Base-by-base conservation (phyloP, 2,113 vertebrate species). In the Picathartes gymnocephalus region DNA sequence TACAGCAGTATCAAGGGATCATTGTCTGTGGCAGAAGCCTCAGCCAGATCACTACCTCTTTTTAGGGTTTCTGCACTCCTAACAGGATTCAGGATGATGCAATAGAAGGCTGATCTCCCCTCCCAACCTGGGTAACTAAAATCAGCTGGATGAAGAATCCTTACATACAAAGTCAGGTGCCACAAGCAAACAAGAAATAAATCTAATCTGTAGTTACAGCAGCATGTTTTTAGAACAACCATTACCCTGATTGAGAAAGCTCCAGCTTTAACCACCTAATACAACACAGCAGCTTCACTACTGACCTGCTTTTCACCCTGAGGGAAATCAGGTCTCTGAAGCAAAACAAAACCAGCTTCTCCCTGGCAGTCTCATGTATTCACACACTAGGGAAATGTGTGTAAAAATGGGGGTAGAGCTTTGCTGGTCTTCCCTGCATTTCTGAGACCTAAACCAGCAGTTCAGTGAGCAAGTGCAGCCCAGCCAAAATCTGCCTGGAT, bases 371-470 rank as follows among this genome's bases (percentile, higher is more conserved):
- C 40, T 68, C 71, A 40, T 4, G 2, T 7, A n/a, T 15, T 39
- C 3, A 1, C 50, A 45, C 51, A 13, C 10, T 10, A 9, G 13
- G 15, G 11, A 80, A 47, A 4, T 0, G 1, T 7, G 44, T 7
- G 10, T 24, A 21, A 85, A 60, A 84, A n/a, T 2, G 5, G 25
- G 33, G 21, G 18, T 13, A 58, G 40, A 57, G 33, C 17, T 78
- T 54, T 42, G 27, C 33, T 57, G 10, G 11, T 31, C 56, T 81
- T 66, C 39, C 53, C 60, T 45, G 16, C 47, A 8, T 39, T 74
- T 76, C 33, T 44, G 40, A 81, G 33, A 35, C 33, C 44, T 37
- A 58, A 73, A 54, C 3, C 27, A 86, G 23, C 28, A 61, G 24
- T 11, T 50, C 21, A 71, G 40, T 0, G 15, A 57, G n/a, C 50